Conservation (phyloP, 2,113 vertebrate species). For the Morphnarchus princeps region DNA sequence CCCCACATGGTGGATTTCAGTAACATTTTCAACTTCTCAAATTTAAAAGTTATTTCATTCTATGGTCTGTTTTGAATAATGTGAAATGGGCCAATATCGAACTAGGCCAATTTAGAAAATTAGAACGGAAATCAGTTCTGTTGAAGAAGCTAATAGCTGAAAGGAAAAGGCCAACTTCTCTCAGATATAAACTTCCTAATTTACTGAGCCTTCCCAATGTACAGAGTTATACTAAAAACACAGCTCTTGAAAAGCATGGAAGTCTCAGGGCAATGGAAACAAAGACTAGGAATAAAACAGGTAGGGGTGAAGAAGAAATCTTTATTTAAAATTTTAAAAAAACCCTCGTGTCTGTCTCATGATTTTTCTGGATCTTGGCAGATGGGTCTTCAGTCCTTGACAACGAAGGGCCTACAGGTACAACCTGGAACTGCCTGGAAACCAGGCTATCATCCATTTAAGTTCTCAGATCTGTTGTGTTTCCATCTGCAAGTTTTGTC, state of each 20-base stretch:
- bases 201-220: background rate
- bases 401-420: background rate
- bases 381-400: background rate
- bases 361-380: background rate
- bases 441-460: background rate
- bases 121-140: background rate
- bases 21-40: background rate
- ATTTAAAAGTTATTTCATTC: background rate
- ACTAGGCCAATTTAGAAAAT: background rate
- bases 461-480: background rate
- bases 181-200: background rate
- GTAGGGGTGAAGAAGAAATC: background rate
- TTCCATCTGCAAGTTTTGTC: background rate
- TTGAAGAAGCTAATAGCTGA: background rate
- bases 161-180: background rate
- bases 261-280: background rate
- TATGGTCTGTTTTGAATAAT: background rate
- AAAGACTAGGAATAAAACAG: background rate
- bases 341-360: background rate
- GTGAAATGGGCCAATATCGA: background rate
- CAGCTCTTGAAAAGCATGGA: background rate
- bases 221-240: background rate
- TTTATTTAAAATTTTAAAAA: background rate
- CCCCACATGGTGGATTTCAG: background rate
- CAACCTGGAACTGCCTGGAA: background rate